Percentiles rank a stretch among this genome's conserved stretches.
These are phyloP conservation scores for Dasyornis broadbenti DNA, from an alignment of 2,113 vertebrate genomes.

Conservation along the genomic window DNA sequence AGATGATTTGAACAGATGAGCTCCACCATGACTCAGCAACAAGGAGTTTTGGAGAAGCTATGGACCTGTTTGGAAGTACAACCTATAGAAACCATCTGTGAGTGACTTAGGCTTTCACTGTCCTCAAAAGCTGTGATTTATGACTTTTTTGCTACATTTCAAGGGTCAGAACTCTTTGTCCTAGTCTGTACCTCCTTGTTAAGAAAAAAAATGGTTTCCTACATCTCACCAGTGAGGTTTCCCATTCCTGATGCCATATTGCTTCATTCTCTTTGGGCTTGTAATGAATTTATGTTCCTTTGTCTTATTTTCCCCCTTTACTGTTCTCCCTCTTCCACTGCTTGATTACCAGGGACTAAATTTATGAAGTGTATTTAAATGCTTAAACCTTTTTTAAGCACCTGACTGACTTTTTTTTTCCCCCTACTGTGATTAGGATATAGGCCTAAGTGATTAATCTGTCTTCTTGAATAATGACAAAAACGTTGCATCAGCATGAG, in stretches of 20 bases:
- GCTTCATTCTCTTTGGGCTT: neutral
- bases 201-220: neutral
- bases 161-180: neutral
- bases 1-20: neutral
- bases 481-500: constrained; percentile 1
- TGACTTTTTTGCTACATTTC: neutral
- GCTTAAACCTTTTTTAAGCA: neutral
- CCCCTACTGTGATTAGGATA: neutral
- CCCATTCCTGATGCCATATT: neutral
- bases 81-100: neutral
- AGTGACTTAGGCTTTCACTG: neutral
- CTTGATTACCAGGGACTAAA: neutral
- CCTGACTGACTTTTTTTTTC: neutral
- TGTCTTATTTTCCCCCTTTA: neutral
- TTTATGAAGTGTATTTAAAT: neutral
- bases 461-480: constrained; percentile 39
- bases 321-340: neutral
- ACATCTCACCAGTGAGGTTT: neutral
- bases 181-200: neutral
- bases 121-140: neutral
- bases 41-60: neutral
- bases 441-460: constrained; percentile 35
- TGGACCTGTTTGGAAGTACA: neutral
- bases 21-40: neutral
- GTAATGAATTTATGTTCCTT: rapidly evolving